Percentiles rank a stretch among this genome's conserved stretches.
phyloP scores from a whole-genome alignment of 2,888 invertebrate genomes.

The Lasioglossum marginatum region DNA sequence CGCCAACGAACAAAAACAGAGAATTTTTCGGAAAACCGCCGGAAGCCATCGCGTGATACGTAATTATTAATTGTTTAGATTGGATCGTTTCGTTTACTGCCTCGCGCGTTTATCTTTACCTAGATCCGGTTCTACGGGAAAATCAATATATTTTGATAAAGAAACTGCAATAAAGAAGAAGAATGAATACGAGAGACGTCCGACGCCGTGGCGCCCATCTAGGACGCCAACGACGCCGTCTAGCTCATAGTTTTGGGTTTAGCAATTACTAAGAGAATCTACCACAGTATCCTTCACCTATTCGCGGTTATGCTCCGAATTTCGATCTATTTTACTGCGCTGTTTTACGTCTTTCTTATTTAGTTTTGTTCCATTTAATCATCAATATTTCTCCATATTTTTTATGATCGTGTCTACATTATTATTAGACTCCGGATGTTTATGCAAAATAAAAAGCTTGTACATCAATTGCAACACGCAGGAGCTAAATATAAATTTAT shows the following conservation, averaged over 20 bases:
- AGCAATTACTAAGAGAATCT: slow-evolving; percentile 61
- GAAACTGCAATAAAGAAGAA: slow-evolving; percentile 42
- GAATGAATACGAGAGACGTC: slow-evolving; percentile 63
- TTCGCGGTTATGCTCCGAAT: neutral
- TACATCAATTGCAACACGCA: no score
- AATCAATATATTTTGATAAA: slow-evolving; percentile 43
- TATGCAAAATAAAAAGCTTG: no score
- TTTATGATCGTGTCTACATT: neutral
- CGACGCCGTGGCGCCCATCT: slow-evolving; percentile 76
- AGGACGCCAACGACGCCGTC: slow-evolving; percentile 75
- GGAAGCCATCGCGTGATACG: neutral
- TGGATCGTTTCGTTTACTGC: slow-evolving; percentile 32
- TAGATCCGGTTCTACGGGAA: slow-evolving; percentile 27
- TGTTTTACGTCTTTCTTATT: neutral
- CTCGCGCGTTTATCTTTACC: neutral
- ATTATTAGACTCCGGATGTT: no score
- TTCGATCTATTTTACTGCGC: slow-evolving; percentile 17
- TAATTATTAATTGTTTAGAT: slow-evolving; percentile 40
- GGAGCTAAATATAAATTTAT: no score
- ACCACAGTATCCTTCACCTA: slow-evolving; percentile 16
- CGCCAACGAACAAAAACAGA: neutral
- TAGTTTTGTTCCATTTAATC: neutral
- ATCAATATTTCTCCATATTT: neutral
- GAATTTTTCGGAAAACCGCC: neutral
- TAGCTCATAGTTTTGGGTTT: slow-evolving; percentile 66